A percentile compares a stretch with the other conserved stretches of the same genome.
Evolutionary conservation across 2,797 vertebrate species (phyloP).

Genomic region (Erpetoichthys calabaricus): DNA sequence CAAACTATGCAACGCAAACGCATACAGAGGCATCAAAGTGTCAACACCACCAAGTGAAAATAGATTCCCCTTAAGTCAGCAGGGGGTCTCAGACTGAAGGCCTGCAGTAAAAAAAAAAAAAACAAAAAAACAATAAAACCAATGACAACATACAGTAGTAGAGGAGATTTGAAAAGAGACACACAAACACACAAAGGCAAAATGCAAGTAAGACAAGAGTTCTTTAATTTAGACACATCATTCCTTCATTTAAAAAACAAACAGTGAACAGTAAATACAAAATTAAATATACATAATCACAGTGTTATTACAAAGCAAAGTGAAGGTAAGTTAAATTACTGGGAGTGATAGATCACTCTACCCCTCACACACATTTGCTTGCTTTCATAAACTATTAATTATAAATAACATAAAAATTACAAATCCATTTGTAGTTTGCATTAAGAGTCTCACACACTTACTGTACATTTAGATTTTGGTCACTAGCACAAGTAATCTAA

Average conservation of each 20-base stretch:
- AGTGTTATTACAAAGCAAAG: slow-evolving; percentile 59
- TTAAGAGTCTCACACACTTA: slow-evolving; percentile 11
- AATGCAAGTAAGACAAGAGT: not conserved
- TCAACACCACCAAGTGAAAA: no score
- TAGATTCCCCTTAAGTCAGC: no score
- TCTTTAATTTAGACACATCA: slow-evolving; percentile 59
- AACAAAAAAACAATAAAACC: no score
- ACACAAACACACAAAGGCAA: no score
- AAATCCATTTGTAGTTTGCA: slow-evolving; percentile 17
- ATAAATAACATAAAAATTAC: slow-evolving; percentile 26
- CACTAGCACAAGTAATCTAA: not conserved
- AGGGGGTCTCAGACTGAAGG: no score
- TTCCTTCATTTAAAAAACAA: slow-evolving; percentile 58
- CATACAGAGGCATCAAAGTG: no score
- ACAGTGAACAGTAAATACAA: slow-evolving; percentile 40
- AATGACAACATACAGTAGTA: no score
- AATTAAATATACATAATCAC: slow-evolving; percentile 49
- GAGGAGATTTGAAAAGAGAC: no score
- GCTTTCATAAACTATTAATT: slow-evolving; percentile 17
- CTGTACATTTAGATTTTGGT: slow-evolving; percentile 11
- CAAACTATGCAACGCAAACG: no score
- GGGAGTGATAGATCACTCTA: slow-evolving; percentile 31
- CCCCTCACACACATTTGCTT: slow-evolving; percentile 24
- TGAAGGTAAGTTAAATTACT: slow-evolving; percentile 46
- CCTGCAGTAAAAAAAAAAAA: no score